A percentile compares a stretch with the other conserved stretches of the same genome.
Evolutionary conservation across 2,888 invertebrate genomes (phyloP).

Genomic region (Phymatocera aterrima): DNA sequence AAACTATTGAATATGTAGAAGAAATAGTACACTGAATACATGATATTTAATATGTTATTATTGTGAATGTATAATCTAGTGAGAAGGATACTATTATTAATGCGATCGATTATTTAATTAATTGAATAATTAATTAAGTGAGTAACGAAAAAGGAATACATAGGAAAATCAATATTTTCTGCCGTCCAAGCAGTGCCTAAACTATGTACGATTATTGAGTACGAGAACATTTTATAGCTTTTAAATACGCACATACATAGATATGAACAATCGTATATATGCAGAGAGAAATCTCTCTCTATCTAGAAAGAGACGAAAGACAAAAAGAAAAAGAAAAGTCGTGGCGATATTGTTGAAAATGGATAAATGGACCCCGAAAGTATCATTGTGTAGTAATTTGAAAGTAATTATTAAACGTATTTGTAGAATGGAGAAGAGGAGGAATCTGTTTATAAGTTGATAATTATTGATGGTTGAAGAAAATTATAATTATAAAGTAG

Average conservation of each 20-base stretch:
- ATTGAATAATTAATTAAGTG: background rate
- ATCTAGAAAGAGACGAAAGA: slow-evolving; percentile 20
- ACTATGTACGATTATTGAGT: slow-evolving; percentile 27
- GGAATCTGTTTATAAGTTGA: slow-evolving; percentile 16
- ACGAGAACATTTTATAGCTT: slow-evolving; percentile 23
- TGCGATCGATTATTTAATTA: background rate
- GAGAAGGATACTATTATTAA: background rate
- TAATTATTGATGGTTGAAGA: slow-evolving; percentile 23
- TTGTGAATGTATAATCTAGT: background rate
- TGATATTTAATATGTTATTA: slow-evolving; percentile 13
- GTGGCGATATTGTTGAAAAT: slow-evolving; percentile 2
- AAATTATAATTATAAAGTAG: slow-evolving; percentile 18
- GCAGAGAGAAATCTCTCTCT: slow-evolving; percentile 14
- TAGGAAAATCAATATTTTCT: slow-evolving; percentile 27
- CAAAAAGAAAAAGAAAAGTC: background rate
- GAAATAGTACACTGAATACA: background rate
- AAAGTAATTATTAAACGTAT: slow-evolving; percentile 11
- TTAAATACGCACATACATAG: slow-evolving; percentile 15
- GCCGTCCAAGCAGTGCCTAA: slow-evolving; percentile 44
- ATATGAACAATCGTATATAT: background rate
- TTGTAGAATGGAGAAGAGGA: background rate
- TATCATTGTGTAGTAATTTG: slow-evolving; percentile 4
- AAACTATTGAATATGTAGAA: slow-evolving; percentile 7
- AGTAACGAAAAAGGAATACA: background rate
- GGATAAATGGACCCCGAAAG: slow-evolving; percentile 8